phyloP scores from a whole-genome alignment of 2,888 invertebrate species.

The Ennomos fuscantarius region DNA sequence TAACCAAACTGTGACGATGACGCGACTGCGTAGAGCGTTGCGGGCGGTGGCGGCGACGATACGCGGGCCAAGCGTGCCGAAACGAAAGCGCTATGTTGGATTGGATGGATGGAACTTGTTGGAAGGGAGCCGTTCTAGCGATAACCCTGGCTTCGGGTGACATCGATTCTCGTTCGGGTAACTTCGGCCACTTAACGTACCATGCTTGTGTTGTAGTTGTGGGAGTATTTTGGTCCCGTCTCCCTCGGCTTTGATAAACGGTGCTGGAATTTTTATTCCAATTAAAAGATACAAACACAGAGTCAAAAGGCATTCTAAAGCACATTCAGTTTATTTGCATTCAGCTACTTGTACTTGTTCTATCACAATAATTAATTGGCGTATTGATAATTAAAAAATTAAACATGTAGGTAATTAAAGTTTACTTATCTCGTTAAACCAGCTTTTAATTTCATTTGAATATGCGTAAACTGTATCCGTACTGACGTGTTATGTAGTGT shows the following conservation, averaged over 20 bases:
- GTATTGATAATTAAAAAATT: no score
- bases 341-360: no score
- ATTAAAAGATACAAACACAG: slow-evolving; percentile 2
- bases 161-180: slow-evolving; percentile 77
- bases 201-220: slow-evolving; percentile 3
- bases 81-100: slow-evolving; percentile 68
- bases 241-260: slow-evolving; percentile 18
- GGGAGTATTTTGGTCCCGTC: slow-evolving; percentile 48
- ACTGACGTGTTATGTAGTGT: no score
- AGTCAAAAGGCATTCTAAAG: background rate
- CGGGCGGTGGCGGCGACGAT: slow-evolving; percentile 21
- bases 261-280: slow-evolving; percentile 8
- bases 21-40: slow-evolving; percentile 23
- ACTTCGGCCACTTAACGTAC: slow-evolving; percentile 50
- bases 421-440: no score
- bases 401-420: no score
- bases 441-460: no score
- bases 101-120: slow-evolving; percentile 42
- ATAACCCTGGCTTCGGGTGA: slow-evolving; percentile 64
- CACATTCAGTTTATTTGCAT: no score
- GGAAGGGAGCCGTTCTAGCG: slow-evolving; percentile 57
- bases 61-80: slow-evolving; percentile 57
- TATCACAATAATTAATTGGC: no score
- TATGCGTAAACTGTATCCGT: no score
- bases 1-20: slow-evolving; percentile 31